Conservation (phyloP, 2,797 vertebrate genomes). For the Netta rufina region DNA sequence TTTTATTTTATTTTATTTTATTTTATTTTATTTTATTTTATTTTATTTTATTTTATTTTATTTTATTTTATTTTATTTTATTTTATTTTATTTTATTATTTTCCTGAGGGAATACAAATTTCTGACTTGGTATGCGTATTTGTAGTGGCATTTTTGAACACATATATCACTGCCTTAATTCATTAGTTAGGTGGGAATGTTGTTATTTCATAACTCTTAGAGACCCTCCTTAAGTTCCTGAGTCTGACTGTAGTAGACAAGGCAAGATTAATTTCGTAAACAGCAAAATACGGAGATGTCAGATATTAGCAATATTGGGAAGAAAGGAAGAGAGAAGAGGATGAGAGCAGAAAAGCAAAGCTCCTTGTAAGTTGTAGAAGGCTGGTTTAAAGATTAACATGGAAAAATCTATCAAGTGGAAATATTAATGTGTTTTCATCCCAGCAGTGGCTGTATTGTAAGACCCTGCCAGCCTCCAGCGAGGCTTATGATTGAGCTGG, state of each 20-base stretch:
- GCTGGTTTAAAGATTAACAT: neutral
- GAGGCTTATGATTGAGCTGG: neutral
- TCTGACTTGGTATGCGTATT: neutral
- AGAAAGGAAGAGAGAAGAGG: neutral
- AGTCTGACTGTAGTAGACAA: neutral
- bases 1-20: neutral
- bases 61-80: neutral
- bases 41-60: too few species aligned
- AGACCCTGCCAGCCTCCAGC: neutral
- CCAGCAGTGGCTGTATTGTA: neutral
- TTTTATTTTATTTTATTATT: neutral
- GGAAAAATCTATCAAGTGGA: neutral
- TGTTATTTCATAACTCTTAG: neutral
- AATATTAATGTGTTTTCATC: neutral
- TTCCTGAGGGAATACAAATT: neutral
- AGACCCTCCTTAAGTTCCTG: neutral
- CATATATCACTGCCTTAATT: neutral
- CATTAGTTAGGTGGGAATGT: neutral
- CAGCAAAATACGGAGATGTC: neutral
- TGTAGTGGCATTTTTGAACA: neutral
- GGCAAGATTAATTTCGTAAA: neutral
- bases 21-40: too few species aligned
- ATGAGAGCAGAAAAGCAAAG: neutral
- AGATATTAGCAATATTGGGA: neutral
- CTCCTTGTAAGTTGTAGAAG: neutral